Evolutionary conservation across 1,140 invertebrate genomes (phyloP), one percentile per base, ranked within the genome.

Genomic region (Leptinotarsa undecemlineata): DNA sequence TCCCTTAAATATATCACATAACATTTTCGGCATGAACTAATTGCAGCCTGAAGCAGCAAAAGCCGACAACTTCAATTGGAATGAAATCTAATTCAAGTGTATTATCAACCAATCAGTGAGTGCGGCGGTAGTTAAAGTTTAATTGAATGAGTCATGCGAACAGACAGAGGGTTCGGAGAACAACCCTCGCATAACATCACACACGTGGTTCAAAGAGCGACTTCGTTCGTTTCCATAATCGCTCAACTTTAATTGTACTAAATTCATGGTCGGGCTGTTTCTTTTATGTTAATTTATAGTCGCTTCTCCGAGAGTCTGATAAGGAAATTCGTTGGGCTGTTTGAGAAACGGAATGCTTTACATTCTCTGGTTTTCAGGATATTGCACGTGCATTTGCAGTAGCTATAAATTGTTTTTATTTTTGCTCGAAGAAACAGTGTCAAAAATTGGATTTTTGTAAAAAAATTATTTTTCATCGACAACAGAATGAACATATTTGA

Each of bases 61-160:
- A 57, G 17, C 51, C 64, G 23, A 57, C 51, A n/a, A 17, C 51
- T 57, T 57, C 51, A 57, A 61, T 71, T 71, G 21, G 23, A 33
- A 71, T 42, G n/a, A 20, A 33, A 48, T 17, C 51, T 69, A 69
- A 72, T 76, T 76, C 71, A 13, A 20, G 57, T 47, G 33, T 66
- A 63, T 76, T 76, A 73, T 76, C 75, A 73, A 76, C 75, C 75
- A 76, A 76, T 76, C 75, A 76, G 72, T 76, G 72, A 66, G 61
- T 67, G 72, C 47, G 20, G 42, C 19, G 47, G 60, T 57, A 21
- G 70, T 70, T 73, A 71, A 76, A 61, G 66, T 67, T 77, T 77
- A 77, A 77, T 77, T 77, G 76, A 77, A 77, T 77, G 76, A 77
- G 67, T 77, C 76, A 77, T 73, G 70, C 69, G 48, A 73, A 71